Percentiles rank a stretch among this genome's conserved stretches.
Evolutionary conservation across 2,113 vertebrate species (phyloP).

Genomic region (Lucifuga dentata): DNA sequence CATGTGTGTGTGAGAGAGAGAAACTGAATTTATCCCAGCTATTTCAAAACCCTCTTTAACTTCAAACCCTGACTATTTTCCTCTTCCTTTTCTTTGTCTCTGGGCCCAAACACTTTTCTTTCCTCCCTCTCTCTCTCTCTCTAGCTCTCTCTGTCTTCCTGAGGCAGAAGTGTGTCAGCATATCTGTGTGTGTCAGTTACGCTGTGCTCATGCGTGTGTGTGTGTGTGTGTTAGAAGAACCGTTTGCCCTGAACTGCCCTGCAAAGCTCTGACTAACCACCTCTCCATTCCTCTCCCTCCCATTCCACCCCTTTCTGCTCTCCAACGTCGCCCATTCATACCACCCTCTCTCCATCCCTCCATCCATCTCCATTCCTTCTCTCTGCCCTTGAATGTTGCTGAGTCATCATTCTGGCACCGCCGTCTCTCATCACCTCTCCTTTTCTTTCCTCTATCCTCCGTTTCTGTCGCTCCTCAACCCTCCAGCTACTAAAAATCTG

Average conservation of each 20-base stretch:
- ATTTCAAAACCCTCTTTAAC: conserved; percentile 32
- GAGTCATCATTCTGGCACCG: conserved; percentile 42
- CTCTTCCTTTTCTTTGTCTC: conserved; percentile 25
- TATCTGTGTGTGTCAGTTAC: conserved; percentile 58
- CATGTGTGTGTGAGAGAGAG: neutral
- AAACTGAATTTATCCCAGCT: conserved; percentile 15
- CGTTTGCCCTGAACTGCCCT: conserved; percentile 58
- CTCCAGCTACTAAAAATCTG: neutral
- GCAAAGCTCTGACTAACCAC: conserved; percentile 64
- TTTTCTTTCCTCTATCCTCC: neutral
- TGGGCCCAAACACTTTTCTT: neutral
- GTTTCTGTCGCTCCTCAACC: neutral
- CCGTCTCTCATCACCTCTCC: conserved; percentile 8
- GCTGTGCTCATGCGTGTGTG: conserved; percentile 54
- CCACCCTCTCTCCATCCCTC: conserved; percentile 40
- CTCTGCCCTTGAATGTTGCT: conserved; percentile 39
- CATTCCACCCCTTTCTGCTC: conserved; percentile 38
- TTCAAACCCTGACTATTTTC: conserved; percentile 17
- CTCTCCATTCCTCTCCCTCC: conserved; percentile 35
- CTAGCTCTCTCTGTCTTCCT: neutral
- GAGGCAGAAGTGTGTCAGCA: conserved; percentile 73
- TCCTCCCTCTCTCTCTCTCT: neutral
- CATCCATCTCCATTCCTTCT: conserved; percentile 35
- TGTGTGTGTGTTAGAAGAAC: conserved; percentile 31
- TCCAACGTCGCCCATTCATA: conserved; percentile 53